Evolutionary conservation across 1,140 invertebrate genomes (phyloP).

Genomic region (Subanguina moxae): DNA sequence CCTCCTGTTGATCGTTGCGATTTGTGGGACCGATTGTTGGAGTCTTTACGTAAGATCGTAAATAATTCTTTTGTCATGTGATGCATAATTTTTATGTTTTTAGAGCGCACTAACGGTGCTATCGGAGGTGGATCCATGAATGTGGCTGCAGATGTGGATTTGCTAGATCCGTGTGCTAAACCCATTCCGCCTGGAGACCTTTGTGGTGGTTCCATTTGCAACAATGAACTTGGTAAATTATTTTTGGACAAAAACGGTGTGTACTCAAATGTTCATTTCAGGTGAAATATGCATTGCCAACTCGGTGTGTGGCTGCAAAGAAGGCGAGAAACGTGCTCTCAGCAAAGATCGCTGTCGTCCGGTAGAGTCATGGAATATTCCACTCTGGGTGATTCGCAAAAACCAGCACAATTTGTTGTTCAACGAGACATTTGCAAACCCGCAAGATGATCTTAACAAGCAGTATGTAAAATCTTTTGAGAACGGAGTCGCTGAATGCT

Average conservation of each 20-base stretch:
- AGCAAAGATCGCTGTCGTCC: slow-evolving; percentile 44
- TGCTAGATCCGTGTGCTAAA: slow-evolving; percentile 53
- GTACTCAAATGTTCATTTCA: not conserved
- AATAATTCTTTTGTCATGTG: not conserved
- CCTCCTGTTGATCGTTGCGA: slow-evolving; percentile 54
- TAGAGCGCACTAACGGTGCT: slow-evolving; percentile 39
- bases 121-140: slow-evolving; percentile 52
- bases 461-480: slow-evolving; percentile 52
- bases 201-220: slow-evolving; percentile 52
- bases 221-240: slow-evolving; percentile 47
- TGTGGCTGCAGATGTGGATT: slow-evolving; percentile 53
- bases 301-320: slow-evolving; percentile 51
- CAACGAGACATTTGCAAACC: slow-evolving; percentile 55
- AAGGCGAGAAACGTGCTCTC: slow-evolving; percentile 49
- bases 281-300: slow-evolving; percentile 55
- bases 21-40: slow-evolving; percentile 51
- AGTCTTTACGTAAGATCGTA: slow-evolving; percentile 33
- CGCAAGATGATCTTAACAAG: slow-evolving; percentile 50
- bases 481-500: slow-evolving; percentile 50
- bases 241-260: slow-evolving; percentile 39
- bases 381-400: slow-evolving; percentile 51
- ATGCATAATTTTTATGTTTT: not conserved
- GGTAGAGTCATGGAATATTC: slow-evolving; percentile 54
- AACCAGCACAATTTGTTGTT: slow-evolving; percentile 48
- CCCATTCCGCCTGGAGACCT: slow-evolving; percentile 42